Conservation (phyloP, 2,888 invertebrate genomes). For the Tuta absoluta region DNA sequence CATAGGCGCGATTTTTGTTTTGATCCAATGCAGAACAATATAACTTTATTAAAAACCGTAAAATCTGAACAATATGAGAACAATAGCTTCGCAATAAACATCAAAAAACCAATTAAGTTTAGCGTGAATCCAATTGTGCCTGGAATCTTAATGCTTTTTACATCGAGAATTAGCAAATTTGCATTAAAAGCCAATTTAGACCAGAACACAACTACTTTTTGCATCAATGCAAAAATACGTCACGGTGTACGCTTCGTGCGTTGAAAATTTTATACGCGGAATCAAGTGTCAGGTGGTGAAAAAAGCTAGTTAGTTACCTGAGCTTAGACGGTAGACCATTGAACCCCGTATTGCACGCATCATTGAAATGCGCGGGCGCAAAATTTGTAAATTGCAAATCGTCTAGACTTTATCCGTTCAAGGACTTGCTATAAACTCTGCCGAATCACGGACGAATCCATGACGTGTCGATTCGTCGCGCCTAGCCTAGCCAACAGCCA, state of each 20-base stretch:
- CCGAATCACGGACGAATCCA: conserved; percentile 50
- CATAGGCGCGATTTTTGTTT: too few species aligned
- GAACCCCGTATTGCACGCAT: conserved; percentile 70
- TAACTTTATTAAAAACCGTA: conserved; percentile 37
- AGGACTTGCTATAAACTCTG: conserved; percentile 61
- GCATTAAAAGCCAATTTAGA: conserved; percentile 57
- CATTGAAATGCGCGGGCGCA: conserved; percentile 74
- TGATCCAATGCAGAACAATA: not conserved
- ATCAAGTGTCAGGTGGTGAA: conserved; percentile 51
- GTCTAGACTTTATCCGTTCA: conserved; percentile 73
- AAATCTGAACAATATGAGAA: conserved; percentile 36
- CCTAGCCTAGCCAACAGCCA: conserved; percentile 45
- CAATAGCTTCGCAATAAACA: conserved; percentile 36
- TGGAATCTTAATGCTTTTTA: conserved; percentile 48
- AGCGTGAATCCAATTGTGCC: conserved; percentile 59
- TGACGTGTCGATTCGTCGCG: conserved; percentile 58
- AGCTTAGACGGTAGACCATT: conserved; percentile 63
- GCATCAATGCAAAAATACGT: conserved; percentile 69
- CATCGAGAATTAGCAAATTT: conserved; percentile 42
- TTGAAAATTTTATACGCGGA: conserved; percentile 73
- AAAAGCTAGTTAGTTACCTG: conserved; percentile 49
- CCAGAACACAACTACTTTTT: conserved; percentile 55
- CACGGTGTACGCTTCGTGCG: conserved; percentile 62
- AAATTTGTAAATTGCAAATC: conserved; percentile 71
- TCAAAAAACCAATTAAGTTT: conserved; percentile 49